Percentiles rank a stretch among this genome's conserved stretches.
phyloP scores from a whole-genome alignment of 1,140 invertebrate species.

The Belonocnema kinseyi region DNA sequence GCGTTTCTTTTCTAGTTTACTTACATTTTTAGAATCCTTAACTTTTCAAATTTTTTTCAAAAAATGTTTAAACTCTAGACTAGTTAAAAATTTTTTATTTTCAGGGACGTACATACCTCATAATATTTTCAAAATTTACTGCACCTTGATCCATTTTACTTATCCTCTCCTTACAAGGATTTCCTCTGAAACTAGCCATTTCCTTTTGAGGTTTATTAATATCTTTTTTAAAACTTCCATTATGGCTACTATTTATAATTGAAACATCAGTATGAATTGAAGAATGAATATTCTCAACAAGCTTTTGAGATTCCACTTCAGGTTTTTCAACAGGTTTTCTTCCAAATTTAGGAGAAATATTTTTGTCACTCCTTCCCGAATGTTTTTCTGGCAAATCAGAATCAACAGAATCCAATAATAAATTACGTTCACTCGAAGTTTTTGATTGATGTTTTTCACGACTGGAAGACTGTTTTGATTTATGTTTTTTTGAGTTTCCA shows the following conservation, averaged over 20 bases:
- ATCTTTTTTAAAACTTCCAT: not conserved
- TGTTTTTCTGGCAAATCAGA: not conserved
- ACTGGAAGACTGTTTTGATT: not conserved
- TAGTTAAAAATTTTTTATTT: no score
- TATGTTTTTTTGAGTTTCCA: not conserved
- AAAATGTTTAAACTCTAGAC: no score
- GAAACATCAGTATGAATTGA: not conserved
- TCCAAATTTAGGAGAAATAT: not conserved
- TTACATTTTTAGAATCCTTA: no score
- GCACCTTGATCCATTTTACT: not conserved
- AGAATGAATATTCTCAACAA: not conserved
- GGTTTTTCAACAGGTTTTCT: not conserved
- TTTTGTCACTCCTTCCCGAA: not conserved
- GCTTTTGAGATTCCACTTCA: not conserved
- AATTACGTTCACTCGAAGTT: not conserved
- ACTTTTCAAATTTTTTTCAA: no score
- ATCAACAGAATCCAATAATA: not conserved
- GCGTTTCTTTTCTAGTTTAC: no score
- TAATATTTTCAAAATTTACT: not conserved
- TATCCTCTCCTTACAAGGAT: no score
- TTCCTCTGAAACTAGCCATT: no score
- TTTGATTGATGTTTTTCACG: not conserved
- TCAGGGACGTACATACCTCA: not conserved
- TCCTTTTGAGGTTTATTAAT: not conserved
- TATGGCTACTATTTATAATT: not conserved